Evolutionary conservation across 2,888 invertebrate species (phyloP).

Genomic region (Microdon myrmicae): DNA sequence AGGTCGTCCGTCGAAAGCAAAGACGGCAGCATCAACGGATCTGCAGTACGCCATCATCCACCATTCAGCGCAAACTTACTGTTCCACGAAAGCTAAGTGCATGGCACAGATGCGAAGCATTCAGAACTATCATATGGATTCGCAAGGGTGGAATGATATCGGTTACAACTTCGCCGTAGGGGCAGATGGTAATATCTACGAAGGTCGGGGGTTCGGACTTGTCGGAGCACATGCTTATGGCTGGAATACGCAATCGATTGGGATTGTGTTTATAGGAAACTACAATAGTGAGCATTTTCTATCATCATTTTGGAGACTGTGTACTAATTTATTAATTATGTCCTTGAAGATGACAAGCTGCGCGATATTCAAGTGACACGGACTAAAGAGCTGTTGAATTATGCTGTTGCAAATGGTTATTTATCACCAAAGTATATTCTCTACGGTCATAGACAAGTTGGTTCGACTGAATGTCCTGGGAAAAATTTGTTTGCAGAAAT

Average conservation of each 20-base stretch:
- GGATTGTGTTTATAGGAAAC: slow-evolving; percentile 61
- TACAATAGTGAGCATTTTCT: slow-evolving; percentile 18
- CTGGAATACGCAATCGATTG: slow-evolving; percentile 61
- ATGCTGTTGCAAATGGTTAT: slow-evolving; percentile 57
- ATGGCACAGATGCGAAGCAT: slow-evolving; percentile 58
- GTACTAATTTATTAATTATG: too few relatives aligned
- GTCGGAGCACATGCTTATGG: slow-evolving; percentile 60
- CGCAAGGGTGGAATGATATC: slow-evolving; percentile 61
- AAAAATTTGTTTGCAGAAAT: slow-evolving; percentile 61
- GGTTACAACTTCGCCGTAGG: slow-evolving; percentile 63
- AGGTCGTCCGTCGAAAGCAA: slow-evolving; percentile 57
- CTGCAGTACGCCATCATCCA: slow-evolving; percentile 59
- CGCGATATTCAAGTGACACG: slow-evolving; percentile 56
- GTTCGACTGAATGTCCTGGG: slow-evolving; percentile 62
- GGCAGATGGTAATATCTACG: slow-evolving; percentile 62
- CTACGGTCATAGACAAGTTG: slow-evolving; percentile 61
- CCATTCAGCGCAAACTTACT: slow-evolving; percentile 57
- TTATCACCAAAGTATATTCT: slow-evolving; percentile 57
- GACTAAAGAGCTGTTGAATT: slow-evolving; percentile 57
- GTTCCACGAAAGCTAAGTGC: slow-evolving; percentile 57
- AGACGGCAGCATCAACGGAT: slow-evolving; percentile 52
- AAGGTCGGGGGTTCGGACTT: slow-evolving; percentile 61
- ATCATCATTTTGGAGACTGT: not conserved
- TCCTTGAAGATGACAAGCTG: slow-evolving; percentile 49
- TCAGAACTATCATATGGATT: slow-evolving; percentile 61